These are phyloP conservation scores for Chamaea fasciata DNA, from an alignment of 2,113 vertebrate genomes.

Conservation along the genomic window DNA sequence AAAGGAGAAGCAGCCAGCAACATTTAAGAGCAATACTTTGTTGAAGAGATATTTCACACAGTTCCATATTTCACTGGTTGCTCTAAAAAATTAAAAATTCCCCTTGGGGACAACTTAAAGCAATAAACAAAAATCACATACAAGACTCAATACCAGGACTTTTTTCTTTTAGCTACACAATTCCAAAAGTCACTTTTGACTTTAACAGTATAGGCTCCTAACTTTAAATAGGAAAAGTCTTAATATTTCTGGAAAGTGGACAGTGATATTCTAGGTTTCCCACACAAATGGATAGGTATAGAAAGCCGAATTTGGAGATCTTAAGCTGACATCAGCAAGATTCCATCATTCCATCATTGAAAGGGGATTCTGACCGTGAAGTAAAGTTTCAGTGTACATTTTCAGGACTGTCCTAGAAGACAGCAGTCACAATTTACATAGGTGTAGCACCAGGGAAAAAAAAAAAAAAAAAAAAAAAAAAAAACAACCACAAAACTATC, in stretches of 20 bases:
- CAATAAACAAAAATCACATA: not conserved
- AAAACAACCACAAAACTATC: not conserved
- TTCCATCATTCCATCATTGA: not conserved
- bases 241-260: not conserved
- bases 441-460: fast-evolving
- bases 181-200: not conserved
- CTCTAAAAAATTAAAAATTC: not conserved
- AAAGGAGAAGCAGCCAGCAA: not conserved
- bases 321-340: not conserved
- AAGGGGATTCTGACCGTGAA: not conserved
- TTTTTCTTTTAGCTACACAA: not conserved
- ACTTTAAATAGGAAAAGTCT: not conserved
- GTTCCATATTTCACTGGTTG: not conserved
- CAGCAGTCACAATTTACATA: not conserved
- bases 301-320: not conserved
- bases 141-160: not conserved
- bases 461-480: not conserved
- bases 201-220: not conserved
- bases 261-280: not conserved
- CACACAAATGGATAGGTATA: not conserved
- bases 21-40: slow-evolving; percentile 5
- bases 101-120: not conserved
- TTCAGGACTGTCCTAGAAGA: not conserved
- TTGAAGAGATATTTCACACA: not conserved
- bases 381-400: not conserved